Evolutionary conservation across 2,888 invertebrate species (phyloP).

Genomic region (Orthosia gothica): DNA sequence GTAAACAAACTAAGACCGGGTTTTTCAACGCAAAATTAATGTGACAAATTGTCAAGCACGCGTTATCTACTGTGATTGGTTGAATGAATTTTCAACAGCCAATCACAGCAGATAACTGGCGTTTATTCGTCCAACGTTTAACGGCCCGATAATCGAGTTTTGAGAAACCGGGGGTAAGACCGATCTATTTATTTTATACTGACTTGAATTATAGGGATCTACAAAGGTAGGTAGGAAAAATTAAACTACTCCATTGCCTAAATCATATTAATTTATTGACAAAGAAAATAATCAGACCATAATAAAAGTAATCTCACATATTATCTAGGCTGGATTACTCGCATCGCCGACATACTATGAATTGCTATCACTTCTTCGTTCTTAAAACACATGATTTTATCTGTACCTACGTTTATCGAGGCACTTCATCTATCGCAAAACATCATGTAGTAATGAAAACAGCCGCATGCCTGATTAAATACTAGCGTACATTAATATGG

Average conservation of each 20-base stretch:
- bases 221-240: background rate
- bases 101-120: too few relatives aligned
- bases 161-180: too few relatives aligned
- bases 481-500: conserved; percentile 12
- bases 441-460: conserved; percentile 37
- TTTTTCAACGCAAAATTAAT: too few relatives aligned
- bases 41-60: too few relatives aligned
- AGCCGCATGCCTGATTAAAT: conserved; percentile 17
- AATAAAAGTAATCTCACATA: conserved; percentile 54
- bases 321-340: conserved; percentile 42
- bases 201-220: background rate
- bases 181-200: background rate
- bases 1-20: too few relatives aligned
- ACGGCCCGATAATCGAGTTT: too few relatives aligned
- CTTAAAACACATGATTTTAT: conserved; percentile 43
- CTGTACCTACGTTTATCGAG: conserved; percentile 47
- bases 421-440: conserved; percentile 51
- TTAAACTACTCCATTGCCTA: background rate
- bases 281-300: conserved; percentile 30
- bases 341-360: background rate
- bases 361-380: conserved; percentile 36
- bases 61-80: too few relatives aligned
- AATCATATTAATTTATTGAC: conserved; percentile 39
- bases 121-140: too few relatives aligned
- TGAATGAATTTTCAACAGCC: too few relatives aligned